Evolutionary conservation across 2,113 vertebrate species (phyloP).

Genomic region (Onychostruthus taczanowskii): DNA sequence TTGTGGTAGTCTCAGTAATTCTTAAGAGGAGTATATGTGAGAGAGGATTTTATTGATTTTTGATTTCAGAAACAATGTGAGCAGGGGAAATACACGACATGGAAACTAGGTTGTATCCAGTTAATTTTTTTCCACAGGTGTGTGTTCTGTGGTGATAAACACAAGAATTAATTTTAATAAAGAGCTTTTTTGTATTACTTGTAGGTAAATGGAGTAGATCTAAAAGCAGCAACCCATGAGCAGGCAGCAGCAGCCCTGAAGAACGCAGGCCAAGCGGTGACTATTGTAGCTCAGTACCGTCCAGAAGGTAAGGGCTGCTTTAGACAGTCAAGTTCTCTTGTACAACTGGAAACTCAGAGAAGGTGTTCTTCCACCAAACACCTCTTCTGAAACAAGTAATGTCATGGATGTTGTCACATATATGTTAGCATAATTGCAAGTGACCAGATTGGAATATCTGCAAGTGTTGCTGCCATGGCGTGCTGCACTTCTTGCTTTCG

Average conservation of each 20-base stretch:
- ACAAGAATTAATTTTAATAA: not conserved
- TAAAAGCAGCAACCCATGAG: conserved; percentile 91
- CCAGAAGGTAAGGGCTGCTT: conserved; percentile 86
- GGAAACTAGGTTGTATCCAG: not conserved
- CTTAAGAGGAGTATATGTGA: not conserved
- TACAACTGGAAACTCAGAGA: not conserved
- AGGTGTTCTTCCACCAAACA: not conserved
- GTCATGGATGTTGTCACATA: not conserved
- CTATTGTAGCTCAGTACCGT: conserved; percentile 93
- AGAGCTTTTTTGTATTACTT: not conserved
- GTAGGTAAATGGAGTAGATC: conserved; percentile 94
- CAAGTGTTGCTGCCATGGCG: not conserved
- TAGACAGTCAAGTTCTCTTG: not conserved
- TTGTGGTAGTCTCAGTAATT: not conserved
- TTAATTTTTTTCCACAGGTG: not conserved
- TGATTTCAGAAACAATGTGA: not conserved
- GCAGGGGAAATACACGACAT: not conserved
- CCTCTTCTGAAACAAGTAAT: not conserved
- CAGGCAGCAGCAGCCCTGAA: conserved; percentile 94
- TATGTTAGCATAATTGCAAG: not conserved
- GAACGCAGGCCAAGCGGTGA: conserved; percentile 95
- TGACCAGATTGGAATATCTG: not conserved
- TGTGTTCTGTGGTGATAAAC: not conserved
- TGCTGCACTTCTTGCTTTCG: not conserved
- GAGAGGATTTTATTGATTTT: not conserved